phyloP scores from a whole-genome alignment of 2,888 invertebrate species.

The Papilio demoleus region DNA sequence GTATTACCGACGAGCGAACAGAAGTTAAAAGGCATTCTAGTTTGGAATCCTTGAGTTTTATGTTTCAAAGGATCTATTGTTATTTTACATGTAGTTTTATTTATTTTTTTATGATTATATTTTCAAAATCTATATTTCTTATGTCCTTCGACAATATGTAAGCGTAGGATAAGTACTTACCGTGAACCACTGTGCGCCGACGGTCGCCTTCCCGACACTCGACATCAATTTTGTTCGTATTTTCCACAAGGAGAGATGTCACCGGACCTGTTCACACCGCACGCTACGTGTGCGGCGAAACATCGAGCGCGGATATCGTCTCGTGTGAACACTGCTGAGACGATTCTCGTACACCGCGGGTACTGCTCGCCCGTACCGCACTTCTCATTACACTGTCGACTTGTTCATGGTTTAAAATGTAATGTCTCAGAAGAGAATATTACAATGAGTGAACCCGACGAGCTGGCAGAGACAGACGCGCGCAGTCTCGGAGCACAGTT shows the following conservation, averaged over 20 bases:
- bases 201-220: conserved; percentile 60
- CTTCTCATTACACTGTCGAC: too few species aligned
- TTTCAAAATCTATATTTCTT: conserved; percentile 58
- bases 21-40: not conserved
- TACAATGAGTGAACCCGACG: too few species aligned
- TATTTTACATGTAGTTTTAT: conserved; percentile 55
- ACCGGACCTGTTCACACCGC: too few species aligned
- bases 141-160: conserved; percentile 52
- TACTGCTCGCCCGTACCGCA: too few species aligned
- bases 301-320: not conserved
- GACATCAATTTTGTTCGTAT: conserved; percentile 75
- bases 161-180: conserved; percentile 70
- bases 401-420: too few species aligned
- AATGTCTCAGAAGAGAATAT: too few species aligned
- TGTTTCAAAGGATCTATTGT: conserved; percentile 41
- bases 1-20: not conserved
- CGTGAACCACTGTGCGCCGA: conserved; percentile 50
- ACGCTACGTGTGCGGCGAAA: too few species aligned
- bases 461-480: too few species aligned
- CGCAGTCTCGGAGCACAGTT: too few species aligned
- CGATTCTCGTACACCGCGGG: not conserved
- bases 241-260: not conserved
- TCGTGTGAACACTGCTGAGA: not conserved
- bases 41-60: conserved; percentile 7
- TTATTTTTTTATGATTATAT: conserved; percentile 56